A percentile compares a stretch with the other conserved stretches of the same genome.
Evolutionary conservation across 2,113 vertebrate species (phyloP).

Genomic region (Sebastes fasciatus): DNA sequence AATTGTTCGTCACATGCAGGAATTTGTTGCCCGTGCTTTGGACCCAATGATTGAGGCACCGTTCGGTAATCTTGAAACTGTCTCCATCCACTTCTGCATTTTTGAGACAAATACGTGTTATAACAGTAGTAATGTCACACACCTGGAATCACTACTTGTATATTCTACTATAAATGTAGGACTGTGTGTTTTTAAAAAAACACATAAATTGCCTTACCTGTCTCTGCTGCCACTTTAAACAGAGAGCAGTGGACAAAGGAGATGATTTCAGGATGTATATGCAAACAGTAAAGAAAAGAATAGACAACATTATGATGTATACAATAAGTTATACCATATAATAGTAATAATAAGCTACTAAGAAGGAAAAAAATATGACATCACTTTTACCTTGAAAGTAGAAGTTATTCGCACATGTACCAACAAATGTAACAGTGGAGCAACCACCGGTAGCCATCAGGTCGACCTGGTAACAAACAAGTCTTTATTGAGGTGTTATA

Average conservation of each 20-base stretch:
- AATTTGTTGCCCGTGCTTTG: neutral
- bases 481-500: no score
- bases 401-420: constrained; percentile 1
- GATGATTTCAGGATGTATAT: neutral
- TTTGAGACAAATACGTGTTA: neutral
- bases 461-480: no score
- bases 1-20: no score
- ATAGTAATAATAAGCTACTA: no score
- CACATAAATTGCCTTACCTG: constrained; percentile 12
- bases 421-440: no score
- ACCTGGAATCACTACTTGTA: neutral
- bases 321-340: neutral
- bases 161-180: neutral
- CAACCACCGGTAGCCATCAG: no score
- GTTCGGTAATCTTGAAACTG: rapidly evolving
- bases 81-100: neutral
- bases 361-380: neutral
- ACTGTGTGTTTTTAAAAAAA: neutral
- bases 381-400: constrained; percentile 53
- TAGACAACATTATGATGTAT: neutral
- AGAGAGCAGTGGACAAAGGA: neutral
- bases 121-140: neutral
- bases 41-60: rapidly evolving
- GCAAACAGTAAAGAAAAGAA: neutral
- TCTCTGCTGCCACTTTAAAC: neutral